Evolutionary conservation across 2,888 invertebrate species (phyloP).

Genomic region (Limnephilus lunatus): DNA sequence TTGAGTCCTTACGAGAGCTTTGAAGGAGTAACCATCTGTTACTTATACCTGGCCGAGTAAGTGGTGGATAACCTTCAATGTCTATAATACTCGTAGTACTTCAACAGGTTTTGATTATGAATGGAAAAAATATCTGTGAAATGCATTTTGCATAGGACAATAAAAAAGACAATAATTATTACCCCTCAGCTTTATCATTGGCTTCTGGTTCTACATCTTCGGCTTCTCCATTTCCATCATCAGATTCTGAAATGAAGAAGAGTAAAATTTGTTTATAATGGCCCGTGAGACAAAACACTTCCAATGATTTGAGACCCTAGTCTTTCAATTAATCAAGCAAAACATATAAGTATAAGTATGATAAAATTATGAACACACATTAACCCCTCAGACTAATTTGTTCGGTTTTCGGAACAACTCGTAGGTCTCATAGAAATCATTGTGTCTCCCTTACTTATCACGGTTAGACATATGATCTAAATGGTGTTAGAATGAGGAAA

Average conservation of each 20-base stretch:
- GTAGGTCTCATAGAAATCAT: no score
- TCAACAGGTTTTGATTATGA: not conserved
- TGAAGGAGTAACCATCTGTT: no score
- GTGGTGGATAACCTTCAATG: no score
- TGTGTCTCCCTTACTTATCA: no score
- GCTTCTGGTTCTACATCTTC: slow-evolving; percentile 66
- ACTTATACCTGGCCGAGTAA: no score
- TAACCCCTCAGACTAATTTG: no score
- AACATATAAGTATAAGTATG: not conserved
- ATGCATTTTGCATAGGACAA: not conserved
- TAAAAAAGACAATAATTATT: not conserved
- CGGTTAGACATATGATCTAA: no score
- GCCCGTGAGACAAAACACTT: not conserved
- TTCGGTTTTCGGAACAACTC: no score
- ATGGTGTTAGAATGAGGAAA: no score
- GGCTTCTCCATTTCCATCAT: slow-evolving; percentile 71
- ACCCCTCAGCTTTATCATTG: slow-evolving; percentile 52
- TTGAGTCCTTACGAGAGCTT: no score
- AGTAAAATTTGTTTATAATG: not conserved
- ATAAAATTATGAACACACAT: not conserved
- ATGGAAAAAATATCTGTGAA: not conserved
- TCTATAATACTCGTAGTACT: no score
- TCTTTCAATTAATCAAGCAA: not conserved
- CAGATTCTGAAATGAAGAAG: slow-evolving; percentile 66
- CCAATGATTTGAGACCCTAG: not conserved